These are phyloP conservation scores for Calameuta pallipes DNA, from an alignment of 2,888 invertebrate species.

Conservation along the genomic window DNA sequence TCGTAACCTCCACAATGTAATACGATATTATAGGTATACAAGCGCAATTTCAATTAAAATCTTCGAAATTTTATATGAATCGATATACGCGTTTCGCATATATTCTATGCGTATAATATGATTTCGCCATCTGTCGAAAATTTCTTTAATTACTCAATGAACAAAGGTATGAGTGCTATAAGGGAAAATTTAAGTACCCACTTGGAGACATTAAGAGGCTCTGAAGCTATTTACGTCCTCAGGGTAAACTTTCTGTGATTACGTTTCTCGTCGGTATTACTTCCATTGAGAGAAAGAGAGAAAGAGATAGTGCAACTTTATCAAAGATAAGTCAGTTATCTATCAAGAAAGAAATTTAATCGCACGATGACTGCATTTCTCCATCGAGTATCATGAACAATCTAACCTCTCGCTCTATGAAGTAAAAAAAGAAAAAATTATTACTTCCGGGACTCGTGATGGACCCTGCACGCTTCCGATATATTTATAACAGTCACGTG, in stretches of 20 bases:
- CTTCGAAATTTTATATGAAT: neutral
- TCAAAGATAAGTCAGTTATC: neutral
- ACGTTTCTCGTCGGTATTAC: neutral
- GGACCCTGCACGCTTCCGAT: neutral
- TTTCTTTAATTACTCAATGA: neutral
- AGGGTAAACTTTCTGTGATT: neutral
- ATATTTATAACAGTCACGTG: neutral
- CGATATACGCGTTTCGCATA: neutral
- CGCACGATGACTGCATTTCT: neutral
- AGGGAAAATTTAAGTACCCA: neutral
- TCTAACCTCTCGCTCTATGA: neutral
- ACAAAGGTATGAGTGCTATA: neutral
- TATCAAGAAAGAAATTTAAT: neutral
- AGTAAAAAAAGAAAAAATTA: neutral
- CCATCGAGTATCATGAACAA: neutral
- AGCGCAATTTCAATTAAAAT: too few relatives aligned
- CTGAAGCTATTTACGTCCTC: neutral
- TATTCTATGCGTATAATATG: neutral
- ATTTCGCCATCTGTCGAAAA: neutral
- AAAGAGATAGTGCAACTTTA: neutral
- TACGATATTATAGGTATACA: neutral
- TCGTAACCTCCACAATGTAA: neutral
- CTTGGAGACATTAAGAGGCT: neutral
- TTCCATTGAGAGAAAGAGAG: neutral
- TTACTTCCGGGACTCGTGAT: neutral